Evolutionary conservation across 2,888 invertebrate genomes (phyloP), one percentile per base, ranked within the genome.

Genomic region (Neoitamus cyanurus): DNA sequence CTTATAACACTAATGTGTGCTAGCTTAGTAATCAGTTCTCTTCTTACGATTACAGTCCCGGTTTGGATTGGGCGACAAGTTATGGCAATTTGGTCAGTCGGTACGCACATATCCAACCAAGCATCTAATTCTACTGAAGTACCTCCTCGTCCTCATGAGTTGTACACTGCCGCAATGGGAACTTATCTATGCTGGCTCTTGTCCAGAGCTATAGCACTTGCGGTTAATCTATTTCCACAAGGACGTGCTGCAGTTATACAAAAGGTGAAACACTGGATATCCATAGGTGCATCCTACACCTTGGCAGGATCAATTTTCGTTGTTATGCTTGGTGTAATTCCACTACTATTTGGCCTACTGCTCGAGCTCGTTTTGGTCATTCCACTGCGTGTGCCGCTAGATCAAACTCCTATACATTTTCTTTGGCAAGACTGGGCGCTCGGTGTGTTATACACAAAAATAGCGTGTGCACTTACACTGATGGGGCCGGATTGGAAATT

Each of bases 401-500:
- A 97, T 87, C 97, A 98, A 91, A 97, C 97, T 6, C 99, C 97
- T 0, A 95, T 97, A 37, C 92, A 96, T 84, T 97, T 97, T 90
- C 93, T 97, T 78, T 97, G 96, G 96, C 97, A 99, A 88, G 98
- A 99, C 92, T 99, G 99, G 99, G 99, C 99, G 0, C 92, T 99
- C 31, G 99, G 99, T 30, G 98, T 99, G 11, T 92, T 99, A 0
- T 99, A 99, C 90, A 98, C 98, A 1, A 99, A 99, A 93, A 99
- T 99, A 84, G 96, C 98, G 15, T 97, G 98, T 89, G 99, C 98
- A 0, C 93, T 98, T 30, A 97, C 97, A 0, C 96, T 99, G 95
- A 99, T 99, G 98, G 98, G 98, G 0, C 98, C 99, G 6, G 99
- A 99, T 92, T 98, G 98, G 96, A 95, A 96, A 90, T 92, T 99